Percentiles rank a stretch among this genome's conserved stretches.
These are phyloP conservation scores for Cygnus olor DNA, from an alignment of 2,797 vertebrate genomes.

Conservation along the genomic window DNA sequence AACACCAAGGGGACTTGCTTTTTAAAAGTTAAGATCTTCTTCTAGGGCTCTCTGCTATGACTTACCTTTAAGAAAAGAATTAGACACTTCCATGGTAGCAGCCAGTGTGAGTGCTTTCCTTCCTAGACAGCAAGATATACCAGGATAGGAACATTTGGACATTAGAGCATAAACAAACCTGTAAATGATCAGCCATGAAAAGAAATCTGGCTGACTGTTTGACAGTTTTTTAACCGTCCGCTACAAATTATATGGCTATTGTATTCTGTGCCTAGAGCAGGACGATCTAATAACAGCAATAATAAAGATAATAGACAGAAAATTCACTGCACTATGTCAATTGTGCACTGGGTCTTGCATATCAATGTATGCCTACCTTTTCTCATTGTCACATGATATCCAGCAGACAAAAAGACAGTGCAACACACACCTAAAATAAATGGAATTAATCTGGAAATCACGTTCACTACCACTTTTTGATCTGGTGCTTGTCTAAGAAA, in stretches of 20 bases:
- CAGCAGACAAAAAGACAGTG: not conserved
- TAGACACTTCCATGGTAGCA: not conserved
- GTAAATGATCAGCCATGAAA: constrained; percentile 7
- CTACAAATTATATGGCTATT: not conserved
- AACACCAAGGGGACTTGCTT: not conserved
- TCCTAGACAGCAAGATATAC: not conserved
- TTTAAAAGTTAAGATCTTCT: not conserved
- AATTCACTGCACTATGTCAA: not conserved
- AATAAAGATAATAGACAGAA: not conserved
- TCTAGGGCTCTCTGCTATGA: not conserved
- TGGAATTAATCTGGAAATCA: not conserved
- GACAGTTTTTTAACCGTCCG: not conserved
- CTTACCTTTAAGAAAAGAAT: not conserved
- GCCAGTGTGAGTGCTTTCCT: not conserved
- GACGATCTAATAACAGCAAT: not conserved
- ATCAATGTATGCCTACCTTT: not conserved
- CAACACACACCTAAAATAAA: not conserved
- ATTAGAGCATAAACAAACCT: not conserved
- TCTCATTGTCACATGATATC: not conserved
- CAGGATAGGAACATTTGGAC: not conserved
- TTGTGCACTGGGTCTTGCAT: not conserved
- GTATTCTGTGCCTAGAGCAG: not conserved
- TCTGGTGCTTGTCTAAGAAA: not conserved
- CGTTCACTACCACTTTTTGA: not conserved
- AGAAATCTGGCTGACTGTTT: not conserved